Conservation (phyloP, 2,888 invertebrate species). For the Sphaeridia pumilis region DNA sequence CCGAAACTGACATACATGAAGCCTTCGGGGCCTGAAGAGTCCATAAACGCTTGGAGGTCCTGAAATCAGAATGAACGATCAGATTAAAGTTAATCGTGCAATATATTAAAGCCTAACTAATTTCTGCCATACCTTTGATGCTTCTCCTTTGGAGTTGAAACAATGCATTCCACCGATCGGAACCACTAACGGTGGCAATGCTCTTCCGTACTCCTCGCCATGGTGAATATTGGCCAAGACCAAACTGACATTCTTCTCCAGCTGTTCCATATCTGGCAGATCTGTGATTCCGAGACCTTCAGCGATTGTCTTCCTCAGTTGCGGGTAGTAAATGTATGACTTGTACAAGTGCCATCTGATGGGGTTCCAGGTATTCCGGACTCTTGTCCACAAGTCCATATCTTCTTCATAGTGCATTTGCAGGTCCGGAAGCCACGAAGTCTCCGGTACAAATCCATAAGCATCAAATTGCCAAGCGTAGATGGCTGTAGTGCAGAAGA, state of each 20-base stretch:
- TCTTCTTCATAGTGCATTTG: constrained; percentile 10
- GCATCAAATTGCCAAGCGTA: constrained; percentile 22
- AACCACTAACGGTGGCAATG: constrained; percentile 9
- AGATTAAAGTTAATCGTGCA: not conserved
- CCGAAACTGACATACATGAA: constrained; percentile 16
- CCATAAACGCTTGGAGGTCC: constrained; percentile 13
- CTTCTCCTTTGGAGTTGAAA: not conserved
- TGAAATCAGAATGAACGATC: not conserved
- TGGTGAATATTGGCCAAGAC: constrained; percentile 23
- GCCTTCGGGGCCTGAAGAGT: not conserved
- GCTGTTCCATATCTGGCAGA: constrained; percentile 17
- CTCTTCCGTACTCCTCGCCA: constrained; percentile 22
- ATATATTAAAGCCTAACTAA: not conserved
- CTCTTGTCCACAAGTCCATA: constrained; percentile 13
- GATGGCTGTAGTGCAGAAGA: constrained; percentile 19
- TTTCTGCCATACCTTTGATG: constrained; percentile 8
- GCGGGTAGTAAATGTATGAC: constrained; percentile 16
- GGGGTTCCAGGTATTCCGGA: constrained; percentile 18
- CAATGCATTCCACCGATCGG: constrained; percentile 19
- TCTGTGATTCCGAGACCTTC: constrained; percentile 13
- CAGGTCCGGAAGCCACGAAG: constrained; percentile 24
- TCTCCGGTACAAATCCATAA: constrained; percentile 20
- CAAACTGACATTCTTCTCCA: constrained; percentile 23
- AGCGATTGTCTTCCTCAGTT: constrained; percentile 11
- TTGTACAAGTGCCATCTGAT: constrained; percentile 15